Percentiles rank a stretch among this genome's conserved stretches.
These are phyloP conservation scores for Nothocercus nigrocapillus DNA, from an alignment of 2,113 vertebrate species.

Conservation along the genomic window DNA sequence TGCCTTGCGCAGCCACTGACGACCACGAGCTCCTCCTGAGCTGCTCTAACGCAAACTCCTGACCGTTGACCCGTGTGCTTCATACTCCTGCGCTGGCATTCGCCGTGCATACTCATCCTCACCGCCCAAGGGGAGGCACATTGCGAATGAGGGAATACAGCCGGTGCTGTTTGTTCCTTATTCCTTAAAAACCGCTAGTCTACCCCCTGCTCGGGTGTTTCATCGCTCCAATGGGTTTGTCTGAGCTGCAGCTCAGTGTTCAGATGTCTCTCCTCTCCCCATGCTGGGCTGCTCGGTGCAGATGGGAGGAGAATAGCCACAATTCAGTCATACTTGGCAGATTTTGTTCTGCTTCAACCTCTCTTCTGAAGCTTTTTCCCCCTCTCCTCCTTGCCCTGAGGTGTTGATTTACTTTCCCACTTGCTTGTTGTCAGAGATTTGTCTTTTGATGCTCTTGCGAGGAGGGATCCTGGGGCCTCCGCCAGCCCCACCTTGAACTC, in stretches of 20 bases:
- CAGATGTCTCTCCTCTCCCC: background rate
- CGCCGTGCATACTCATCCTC: rapidly evolving
- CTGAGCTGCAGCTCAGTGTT: background rate
- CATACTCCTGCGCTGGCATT: rapidly evolving
- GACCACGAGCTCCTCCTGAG: rapidly evolving
- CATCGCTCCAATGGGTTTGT: background rate
- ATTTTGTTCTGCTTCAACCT: background rate
- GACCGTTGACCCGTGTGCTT: background rate
- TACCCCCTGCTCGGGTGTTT: background rate
- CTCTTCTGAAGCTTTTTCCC: conserved; percentile 20
- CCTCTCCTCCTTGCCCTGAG: background rate
- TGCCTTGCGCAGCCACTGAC: rapidly evolving
- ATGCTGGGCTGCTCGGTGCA: rapidly evolving
- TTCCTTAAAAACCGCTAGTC: rapidly evolving
- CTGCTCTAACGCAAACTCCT: background rate
- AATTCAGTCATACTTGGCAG: conserved; percentile 38
- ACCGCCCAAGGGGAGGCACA: background rate
- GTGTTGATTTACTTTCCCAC: conserved; percentile 40
- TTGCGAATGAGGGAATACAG: background rate
- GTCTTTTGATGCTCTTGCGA: conserved; percentile 40
- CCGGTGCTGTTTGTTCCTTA: background rate
- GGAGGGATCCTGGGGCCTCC: conserved; percentile 25
- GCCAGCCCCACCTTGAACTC: conserved; percentile 40
- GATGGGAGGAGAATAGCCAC: background rate
- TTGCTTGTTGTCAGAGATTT: conserved; percentile 26